Percentiles rank a stretch among this genome's conserved stretches.
Conservation (phyloP, 2,113 vertebrate species). For the Asarcornis scutulata region DNA sequence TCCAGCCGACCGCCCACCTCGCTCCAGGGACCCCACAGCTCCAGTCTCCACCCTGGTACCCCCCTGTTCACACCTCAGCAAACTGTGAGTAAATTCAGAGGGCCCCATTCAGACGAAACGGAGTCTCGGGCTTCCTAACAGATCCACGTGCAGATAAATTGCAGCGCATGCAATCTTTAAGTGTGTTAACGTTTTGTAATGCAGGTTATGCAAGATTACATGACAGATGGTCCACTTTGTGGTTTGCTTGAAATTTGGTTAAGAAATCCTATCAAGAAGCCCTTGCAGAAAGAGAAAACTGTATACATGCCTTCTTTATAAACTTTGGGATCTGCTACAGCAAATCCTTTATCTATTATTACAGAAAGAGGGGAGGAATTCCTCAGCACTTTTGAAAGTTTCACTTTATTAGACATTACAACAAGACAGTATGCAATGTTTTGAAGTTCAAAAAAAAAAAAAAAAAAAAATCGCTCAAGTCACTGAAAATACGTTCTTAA, state of each 20-base stretch:
- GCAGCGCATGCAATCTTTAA: too few relatives aligned
- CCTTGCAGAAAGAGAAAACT: neutral
- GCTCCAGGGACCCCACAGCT: neutral
- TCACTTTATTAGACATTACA: neutral
- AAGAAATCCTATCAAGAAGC: neutral
- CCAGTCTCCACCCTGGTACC: neutral
- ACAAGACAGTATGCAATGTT: neutral
- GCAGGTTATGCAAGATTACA: neutral
- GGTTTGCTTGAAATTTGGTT: neutral
- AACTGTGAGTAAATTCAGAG: neutral
- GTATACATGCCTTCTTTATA: neutral
- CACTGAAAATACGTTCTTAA: neutral
- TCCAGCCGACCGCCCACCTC: rapidly evolving
- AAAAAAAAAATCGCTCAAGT: neutral
- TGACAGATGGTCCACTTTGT: neutral
- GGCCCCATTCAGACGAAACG: neutral
- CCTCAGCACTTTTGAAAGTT: neutral
- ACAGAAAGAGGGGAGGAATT: neutral
- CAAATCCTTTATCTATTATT: neutral
- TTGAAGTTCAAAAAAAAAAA: neutral
- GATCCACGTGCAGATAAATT: neutral
- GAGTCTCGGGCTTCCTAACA: neutral
- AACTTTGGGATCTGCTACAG: neutral
- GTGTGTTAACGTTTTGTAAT: neutral
- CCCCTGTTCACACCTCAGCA: neutral